A percentile compares a stretch with the other conserved stretches of the same genome.
Evolutionary conservation across 1,140 invertebrate species (phyloP).

Genomic region (Nylanderia fulva): DNA sequence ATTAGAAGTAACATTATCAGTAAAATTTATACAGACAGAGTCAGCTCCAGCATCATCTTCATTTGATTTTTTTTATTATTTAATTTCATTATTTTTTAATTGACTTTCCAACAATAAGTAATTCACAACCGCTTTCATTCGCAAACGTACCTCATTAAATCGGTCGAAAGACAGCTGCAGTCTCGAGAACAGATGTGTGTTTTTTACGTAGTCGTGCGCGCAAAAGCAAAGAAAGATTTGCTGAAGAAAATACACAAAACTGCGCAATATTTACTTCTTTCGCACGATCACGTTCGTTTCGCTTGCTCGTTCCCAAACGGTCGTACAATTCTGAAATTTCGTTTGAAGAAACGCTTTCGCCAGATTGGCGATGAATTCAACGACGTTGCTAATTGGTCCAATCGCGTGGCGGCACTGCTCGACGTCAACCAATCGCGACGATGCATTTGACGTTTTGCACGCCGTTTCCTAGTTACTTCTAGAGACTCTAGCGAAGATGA

Average conservation of each 20-base stretch:
- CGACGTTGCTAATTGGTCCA: not conserved
- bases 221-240: not conserved
- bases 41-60: no score
- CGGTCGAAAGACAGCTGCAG: not conserved
- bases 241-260: not conserved
- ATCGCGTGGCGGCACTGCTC: not conserved
- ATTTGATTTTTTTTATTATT: no score
- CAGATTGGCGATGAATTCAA: not conserved
- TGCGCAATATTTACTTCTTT: not conserved
- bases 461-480: no score
- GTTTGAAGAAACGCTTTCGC: not conserved
- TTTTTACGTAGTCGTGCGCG: no score
- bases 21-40: no score
- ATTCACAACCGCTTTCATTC: not conserved
- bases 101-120: not conserved
- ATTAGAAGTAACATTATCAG: no score
- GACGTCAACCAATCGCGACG: no score
- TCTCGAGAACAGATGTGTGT: no score
- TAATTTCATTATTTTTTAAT: not conserved
- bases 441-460: no score
- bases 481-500: no score
- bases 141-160: conserved; percentile 19
- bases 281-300: not conserved
- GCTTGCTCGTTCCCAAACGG: not conserved
- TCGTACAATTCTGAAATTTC: conserved; percentile 30